Conservation (phyloP, 2,113 vertebrate genomes). For the Pelvicachromis taeniatus region DNA sequence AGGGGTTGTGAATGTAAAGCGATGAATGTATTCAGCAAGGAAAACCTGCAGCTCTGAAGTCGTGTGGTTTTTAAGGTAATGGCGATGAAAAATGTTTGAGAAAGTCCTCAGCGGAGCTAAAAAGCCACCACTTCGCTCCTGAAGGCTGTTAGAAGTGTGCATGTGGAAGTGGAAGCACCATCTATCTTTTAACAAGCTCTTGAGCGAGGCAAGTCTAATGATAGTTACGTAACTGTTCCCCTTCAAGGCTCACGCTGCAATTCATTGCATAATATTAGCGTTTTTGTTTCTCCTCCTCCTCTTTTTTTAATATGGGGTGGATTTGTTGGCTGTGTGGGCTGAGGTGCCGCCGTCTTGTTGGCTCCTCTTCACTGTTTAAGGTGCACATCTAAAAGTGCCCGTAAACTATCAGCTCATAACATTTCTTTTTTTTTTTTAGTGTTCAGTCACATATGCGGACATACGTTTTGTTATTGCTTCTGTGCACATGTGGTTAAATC, state of each 20-base stretch:
- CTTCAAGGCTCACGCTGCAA: constrained; percentile 22
- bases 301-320: not conserved
- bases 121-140: constrained; percentile 2
- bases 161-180: constrained; percentile 13
- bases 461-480: not conserved
- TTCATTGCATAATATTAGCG: constrained; percentile 42
- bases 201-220: constrained; percentile 36
- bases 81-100: not conserved
- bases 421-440: not conserved
- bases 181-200: constrained; percentile 54
- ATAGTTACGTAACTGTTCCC: constrained; percentile 55
- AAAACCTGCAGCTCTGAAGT: not conserved
- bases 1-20: not conserved
- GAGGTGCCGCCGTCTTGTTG: not conserved
- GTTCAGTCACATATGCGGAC: not conserved
- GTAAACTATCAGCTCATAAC: not conserved
- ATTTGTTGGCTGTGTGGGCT: not conserved
- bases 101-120: not conserved
- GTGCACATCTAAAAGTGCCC: not conserved
- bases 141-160: constrained; percentile 18
- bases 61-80: not conserved
- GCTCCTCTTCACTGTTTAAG: not conserved
- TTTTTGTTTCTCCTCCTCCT: not conserved
- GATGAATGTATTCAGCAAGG: not conserved
- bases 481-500: not conserved